Conservation (phyloP, 2,797 vertebrate genomes). For the Xyrichtys novacula region DNA sequence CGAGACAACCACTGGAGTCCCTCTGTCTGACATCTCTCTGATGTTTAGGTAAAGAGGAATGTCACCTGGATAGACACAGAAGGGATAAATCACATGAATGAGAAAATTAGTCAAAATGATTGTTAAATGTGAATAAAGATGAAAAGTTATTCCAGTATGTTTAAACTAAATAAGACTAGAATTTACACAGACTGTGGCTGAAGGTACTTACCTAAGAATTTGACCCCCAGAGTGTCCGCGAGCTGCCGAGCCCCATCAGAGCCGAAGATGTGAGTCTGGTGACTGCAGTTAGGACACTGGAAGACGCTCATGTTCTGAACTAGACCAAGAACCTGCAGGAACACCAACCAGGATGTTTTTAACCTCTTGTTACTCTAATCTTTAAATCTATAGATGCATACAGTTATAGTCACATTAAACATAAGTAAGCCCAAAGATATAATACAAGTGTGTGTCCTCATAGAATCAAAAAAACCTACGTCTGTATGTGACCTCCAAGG, state of each 20-base stretch:
- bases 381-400: no score
- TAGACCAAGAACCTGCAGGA: slow-evolving; percentile 91
- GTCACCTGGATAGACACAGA: slow-evolving; percentile 85
- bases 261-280: slow-evolving; percentile 96
- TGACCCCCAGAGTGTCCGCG: slow-evolving; percentile 87
- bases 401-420: no score
- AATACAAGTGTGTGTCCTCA: no score
- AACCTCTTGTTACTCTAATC: background rate
- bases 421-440: no score
- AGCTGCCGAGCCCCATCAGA: slow-evolving; percentile 90
- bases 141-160: no score
- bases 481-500: background rate
- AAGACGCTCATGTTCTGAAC: slow-evolving; percentile 99
- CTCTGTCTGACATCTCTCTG: slow-evolving; percentile 92
- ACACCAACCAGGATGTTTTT: background rate
- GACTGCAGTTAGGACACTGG: slow-evolving; percentile 93
- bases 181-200: background rate
- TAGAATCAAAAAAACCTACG: no score
- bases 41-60: slow-evolving; percentile 93
- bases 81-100: background rate
- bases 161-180: no score
- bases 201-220: slow-evolving; percentile 86
- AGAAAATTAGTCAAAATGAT: background rate
- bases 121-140: no score
- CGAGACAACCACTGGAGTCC: slow-evolving; percentile 93